These are phyloP conservation scores for Chaitophorus viminalis DNA, from an alignment of 2,888 invertebrate species.

Conservation along the genomic window DNA sequence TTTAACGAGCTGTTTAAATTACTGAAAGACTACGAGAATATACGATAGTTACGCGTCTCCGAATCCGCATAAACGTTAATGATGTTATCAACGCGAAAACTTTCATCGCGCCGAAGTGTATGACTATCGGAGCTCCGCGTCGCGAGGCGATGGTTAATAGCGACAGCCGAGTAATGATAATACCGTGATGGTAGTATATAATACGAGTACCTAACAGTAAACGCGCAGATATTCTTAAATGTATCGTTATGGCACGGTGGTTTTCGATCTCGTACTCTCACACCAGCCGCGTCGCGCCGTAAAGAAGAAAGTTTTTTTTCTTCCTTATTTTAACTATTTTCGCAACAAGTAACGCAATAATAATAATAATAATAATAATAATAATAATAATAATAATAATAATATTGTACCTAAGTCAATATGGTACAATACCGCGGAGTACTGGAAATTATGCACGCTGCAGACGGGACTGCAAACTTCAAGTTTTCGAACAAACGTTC, in stretches of 20 bases:
- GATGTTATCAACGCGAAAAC: conserved; percentile 36
- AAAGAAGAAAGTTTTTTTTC: background rate
- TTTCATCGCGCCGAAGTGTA: background rate
- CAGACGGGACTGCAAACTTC: background rate
- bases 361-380: too few species aligned
- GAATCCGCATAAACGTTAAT: conserved; percentile 23
- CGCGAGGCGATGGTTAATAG: background rate
- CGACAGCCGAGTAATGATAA: conserved; percentile 7
- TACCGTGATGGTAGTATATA: background rate
- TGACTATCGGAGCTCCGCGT: background rate
- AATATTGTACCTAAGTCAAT: background rate
- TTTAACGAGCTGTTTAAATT: background rate
- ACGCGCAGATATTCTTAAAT: conserved; percentile 6
- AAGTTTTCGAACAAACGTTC: background rate
- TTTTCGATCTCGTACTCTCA: background rate
- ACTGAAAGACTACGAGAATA: background rate
- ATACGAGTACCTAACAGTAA: too few species aligned
- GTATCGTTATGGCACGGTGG: background rate
- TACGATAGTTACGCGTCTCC: background rate
- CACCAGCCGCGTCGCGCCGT: background rate
- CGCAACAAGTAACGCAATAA: background rate
- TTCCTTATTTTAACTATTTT: background rate
- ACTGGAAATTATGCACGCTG: too few species aligned
- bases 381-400: too few species aligned
- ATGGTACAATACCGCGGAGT: background rate